Evolutionary conservation across 2,888 invertebrate species (phyloP).

Genomic region (Drosophila incognita): DNA sequence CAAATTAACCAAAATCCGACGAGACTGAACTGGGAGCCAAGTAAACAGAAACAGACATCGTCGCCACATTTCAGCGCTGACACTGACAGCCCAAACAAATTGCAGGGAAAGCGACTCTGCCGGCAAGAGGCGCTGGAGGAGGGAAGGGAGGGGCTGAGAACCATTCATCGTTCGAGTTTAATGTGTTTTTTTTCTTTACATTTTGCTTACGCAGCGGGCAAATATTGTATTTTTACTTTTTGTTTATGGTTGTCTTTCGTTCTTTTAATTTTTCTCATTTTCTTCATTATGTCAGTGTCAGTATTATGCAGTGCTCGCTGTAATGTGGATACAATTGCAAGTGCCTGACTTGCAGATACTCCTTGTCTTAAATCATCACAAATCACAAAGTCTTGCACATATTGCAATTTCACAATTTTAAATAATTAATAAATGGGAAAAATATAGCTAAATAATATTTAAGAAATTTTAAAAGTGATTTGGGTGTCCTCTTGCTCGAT

Average conservation of each 20-base stretch:
- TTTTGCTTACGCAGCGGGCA: conserved; percentile 39
- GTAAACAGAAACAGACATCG: conserved; percentile 61
- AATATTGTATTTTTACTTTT: conserved; percentile 26
- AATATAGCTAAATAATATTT: background rate
- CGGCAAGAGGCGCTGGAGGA: background rate
- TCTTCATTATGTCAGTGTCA: conserved; percentile 60
- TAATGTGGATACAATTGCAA: conserved; percentile 22
- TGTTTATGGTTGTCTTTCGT: conserved; percentile 14
- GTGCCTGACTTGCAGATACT: background rate
- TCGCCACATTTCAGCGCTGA: conserved; percentile 67
- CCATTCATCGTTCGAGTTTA: conserved; percentile 59
- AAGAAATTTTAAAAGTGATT: background rate
- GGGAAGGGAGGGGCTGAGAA: conserved; percentile 5
- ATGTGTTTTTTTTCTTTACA: conserved; percentile 23
- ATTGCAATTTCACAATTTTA: background rate
- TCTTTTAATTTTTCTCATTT: conserved; percentile 27
- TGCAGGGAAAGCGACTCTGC: conserved; percentile 38
- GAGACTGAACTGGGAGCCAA: conserved; percentile 45
- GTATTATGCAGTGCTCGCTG: conserved; percentile 44
- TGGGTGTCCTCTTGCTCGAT: background rate
- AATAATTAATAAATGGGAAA: background rate
- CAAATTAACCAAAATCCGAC: conserved; percentile 35
- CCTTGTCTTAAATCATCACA: background rate
- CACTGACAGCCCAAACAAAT: conserved; percentile 78
- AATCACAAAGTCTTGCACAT: background rate